Base-by-base conservation (phyloP, 2,113 vertebrate species). In the Tichodroma muraria region DNA sequence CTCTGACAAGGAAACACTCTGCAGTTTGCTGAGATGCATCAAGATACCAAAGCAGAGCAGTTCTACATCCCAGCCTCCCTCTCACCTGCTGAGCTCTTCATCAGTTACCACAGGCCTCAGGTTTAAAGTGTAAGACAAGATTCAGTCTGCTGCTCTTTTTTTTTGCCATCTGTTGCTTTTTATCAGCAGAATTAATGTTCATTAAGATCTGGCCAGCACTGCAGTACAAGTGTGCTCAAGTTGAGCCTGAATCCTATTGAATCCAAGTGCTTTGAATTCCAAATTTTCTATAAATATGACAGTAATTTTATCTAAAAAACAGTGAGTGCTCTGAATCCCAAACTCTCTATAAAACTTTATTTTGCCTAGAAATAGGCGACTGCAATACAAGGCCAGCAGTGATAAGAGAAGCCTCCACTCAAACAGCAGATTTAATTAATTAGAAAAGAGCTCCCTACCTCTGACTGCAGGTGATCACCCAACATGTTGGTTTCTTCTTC, bases 401-500 rank as follows among this genome's bases (percentile, higher is more conserved):
- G 18, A 1, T 4, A 52, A 84, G 40, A 72, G 30, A 57, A 45
- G 25, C 30, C 33, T 77, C 25, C 15, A 45, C 11, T 70, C 16
- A 27, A 79, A 33, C 5, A 85, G 44, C 30, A 77, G 60, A 78
- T 40, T 22, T 50, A 28, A 70, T 23, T 16, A 11, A 18, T 45
- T 10, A 56, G 57, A 7, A 42, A 61, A 57, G 50, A 72, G 42
- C 37, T 61, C 25, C 10, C 2, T 40, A 98, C 98, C 97, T 97
- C 85, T 2, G 95, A 78, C 0, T 65, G 97, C 13, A 80, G 94
- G 4, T 69, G 97, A 87, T 98, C 98, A 4, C 82, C 97, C 79
- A 98, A 31, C 10, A 93, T 96, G 30, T 97, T 98, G 93, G 98
- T 97, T 31, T 98, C 97, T 93, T 57, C 97, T 45, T 98, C 98